A percentile compares a stretch with the other conserved stretches of the same genome.
Conservation (phyloP, 2,797 vertebrate genomes). For the Hippopotamyrus pictus region DNA sequence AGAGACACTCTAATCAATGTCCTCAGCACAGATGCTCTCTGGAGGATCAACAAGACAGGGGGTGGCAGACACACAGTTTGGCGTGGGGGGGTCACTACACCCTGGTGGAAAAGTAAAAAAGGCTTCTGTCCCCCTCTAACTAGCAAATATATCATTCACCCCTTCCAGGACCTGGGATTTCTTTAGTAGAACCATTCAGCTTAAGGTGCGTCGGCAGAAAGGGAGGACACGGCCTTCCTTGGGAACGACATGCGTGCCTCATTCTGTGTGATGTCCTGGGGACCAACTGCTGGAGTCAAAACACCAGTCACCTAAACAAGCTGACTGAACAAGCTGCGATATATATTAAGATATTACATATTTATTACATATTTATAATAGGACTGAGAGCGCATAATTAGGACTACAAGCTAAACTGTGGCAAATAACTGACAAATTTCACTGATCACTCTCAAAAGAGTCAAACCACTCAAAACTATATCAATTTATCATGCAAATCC, state of each 20-base stretch:
- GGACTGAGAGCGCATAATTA: background rate
- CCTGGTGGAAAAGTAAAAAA: constrained; percentile 61
- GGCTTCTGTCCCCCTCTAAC: constrained; percentile 59
- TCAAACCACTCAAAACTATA: background rate
- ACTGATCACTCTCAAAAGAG: background rate
- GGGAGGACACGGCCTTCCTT: background rate
- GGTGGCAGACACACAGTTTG: constrained; percentile 77
- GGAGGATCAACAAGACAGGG: constrained; percentile 98
- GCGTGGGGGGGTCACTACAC: constrained; percentile 68
- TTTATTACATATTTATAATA: background rate
- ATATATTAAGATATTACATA: background rate
- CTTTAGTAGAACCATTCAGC: background rate
- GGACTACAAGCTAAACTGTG: background rate
- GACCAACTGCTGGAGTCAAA: background rate
- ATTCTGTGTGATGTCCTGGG: background rate
- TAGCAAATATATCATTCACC: constrained; percentile 64
- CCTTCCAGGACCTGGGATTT: constrained; percentile 41
- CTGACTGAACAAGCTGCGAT: background rate
- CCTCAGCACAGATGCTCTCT: constrained; percentile 97
- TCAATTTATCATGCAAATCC: background rate
- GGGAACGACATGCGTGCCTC: background rate
- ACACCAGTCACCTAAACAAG: background rate
- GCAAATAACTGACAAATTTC: background rate
- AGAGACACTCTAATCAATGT: constrained; percentile 99
- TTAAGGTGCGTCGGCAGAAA: background rate